Base-by-base conservation (phyloP, 2,797 vertebrate genomes). In the Chelidonichthys spinosus region DNA sequence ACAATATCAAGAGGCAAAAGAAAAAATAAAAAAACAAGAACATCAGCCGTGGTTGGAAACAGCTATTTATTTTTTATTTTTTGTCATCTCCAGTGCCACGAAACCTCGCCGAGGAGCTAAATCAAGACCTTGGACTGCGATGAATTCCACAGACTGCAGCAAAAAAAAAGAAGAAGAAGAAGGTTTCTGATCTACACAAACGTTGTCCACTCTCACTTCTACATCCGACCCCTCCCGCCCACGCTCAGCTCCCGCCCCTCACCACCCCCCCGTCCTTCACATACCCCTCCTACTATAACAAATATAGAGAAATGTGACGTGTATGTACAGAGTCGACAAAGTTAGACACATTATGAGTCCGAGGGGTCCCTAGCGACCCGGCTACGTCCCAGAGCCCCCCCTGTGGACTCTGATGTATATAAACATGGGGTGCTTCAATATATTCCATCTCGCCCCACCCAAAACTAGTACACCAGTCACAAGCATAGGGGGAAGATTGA, bases 351-450 rank as follows among this genome's bases (percentile, higher is more conserved):
- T 77, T 67, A 70, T 61, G 49, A 78, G 74, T 70, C 53, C 58
- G 68, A 62, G 35, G 65, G 35, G 67, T 85, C 80, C 6, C 3
- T 78, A 63, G 25, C 0, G 1, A 63, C 25, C 13, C 32, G 33
- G 61, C 67, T 62, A 5, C 53, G 40, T 63, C 69, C 60, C 49
- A 33, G 64, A 76, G 50, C 65, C 50, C 13, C 78, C 15, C 11
- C 61, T 4, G 32, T 50, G 60, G 78, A 74, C 78, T 79, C 73
- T 43, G 66, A 52, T 89, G 86, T 91, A 88, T 5, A 90, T 86
- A 91, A 70, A 86, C 49, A 61, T 37, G 56, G 83, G 47, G 49
- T 67, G 52, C 75, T 72, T 72, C 56, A 53, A 73, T 63, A 44
- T 72, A 64, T 76, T 62, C 73, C 71, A 73, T 74, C 37, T 61